Conservation (phyloP, 2,113 vertebrate species). For the Chaetops frenatus region DNA sequence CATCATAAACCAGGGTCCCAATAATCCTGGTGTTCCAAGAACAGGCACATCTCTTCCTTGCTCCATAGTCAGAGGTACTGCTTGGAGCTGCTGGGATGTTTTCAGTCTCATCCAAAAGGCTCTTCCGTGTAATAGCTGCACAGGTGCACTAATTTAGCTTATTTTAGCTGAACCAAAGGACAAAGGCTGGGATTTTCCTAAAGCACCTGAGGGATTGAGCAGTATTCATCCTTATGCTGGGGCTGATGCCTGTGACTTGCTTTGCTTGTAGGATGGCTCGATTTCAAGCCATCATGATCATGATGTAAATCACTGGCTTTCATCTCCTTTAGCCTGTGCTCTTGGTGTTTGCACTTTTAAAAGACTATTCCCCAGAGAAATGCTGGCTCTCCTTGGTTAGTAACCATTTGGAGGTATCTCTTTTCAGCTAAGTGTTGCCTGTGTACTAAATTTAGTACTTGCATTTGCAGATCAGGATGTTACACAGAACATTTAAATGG, state of each 20-base stretch:
- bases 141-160: neutral
- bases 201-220: neutral
- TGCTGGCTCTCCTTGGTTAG: neutral
- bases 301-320: slow-evolving; percentile 13
- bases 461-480: neutral
- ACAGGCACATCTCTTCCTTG: neutral
- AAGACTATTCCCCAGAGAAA: slow-evolving; percentile 21
- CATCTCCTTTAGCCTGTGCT: neutral
- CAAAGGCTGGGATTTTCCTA: slow-evolving; percentile 10
- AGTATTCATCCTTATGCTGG: neutral
- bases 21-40: neutral
- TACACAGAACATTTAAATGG: neutral
- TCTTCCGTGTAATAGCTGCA: neutral
- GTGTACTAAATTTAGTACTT: slow-evolving; percentile 23
- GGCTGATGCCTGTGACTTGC: neutral
- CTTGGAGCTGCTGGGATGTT: neutral
- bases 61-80: neutral
- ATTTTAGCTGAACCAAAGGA: neutral
- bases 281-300: neutral
- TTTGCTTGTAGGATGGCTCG: neutral
- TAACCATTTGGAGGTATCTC: slow-evolving; percentile 14
- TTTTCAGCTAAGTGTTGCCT: slow-evolving; percentile 40
- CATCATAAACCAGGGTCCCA: neutral
- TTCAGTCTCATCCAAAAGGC: neutral
- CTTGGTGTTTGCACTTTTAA: slow-evolving; percentile 19